phyloP scores from a whole-genome alignment of 2,113 vertebrate species.

The Physeter macrocephalus region DNA sequence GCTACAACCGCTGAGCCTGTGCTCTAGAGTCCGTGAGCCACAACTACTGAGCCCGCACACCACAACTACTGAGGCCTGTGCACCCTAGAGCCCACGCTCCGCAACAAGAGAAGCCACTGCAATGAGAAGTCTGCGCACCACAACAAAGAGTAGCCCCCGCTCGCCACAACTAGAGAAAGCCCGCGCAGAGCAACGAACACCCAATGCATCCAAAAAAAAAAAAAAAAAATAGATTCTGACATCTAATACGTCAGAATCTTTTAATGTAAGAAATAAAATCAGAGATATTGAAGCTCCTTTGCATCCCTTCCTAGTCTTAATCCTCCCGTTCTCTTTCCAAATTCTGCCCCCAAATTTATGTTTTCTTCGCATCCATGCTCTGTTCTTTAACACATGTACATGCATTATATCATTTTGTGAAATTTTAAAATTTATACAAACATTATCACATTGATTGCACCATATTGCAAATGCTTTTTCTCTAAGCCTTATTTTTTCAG shows the following conservation, averaged over 20 bases:
- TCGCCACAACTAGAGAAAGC: too few relatives aligned
- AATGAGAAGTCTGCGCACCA: too few relatives aligned
- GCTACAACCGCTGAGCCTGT: too few relatives aligned
- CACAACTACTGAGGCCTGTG: too few relatives aligned
- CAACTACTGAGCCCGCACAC: too few relatives aligned
- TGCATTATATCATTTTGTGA: not conserved
- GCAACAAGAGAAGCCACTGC: too few relatives aligned
- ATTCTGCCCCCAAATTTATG: not conserved
- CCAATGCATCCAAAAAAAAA: too few relatives aligned
- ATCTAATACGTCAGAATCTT: not conserved
- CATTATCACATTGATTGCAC: not conserved
- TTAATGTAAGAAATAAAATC: not conserved
- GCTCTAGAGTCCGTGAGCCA: too few relatives aligned
- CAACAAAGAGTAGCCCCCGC: too few relatives aligned
- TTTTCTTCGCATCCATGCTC: not conserved
- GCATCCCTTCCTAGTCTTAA: accelerated
- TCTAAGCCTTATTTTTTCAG: not conserved
- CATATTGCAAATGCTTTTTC: not conserved
- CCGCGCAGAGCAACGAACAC: too few relatives aligned
- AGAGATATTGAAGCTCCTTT: accelerated
- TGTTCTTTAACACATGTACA: not conserved
- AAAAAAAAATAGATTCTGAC: too few relatives aligned
- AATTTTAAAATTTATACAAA: not conserved
- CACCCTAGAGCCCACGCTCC: too few relatives aligned
- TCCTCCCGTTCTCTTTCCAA: not conserved